A percentile compares a stretch with the other conserved stretches of the same genome.
These are phyloP conservation scores for Hassar affinis DNA, from an alignment of 2,113 vertebrate species.

Conservation along the genomic window DNA sequence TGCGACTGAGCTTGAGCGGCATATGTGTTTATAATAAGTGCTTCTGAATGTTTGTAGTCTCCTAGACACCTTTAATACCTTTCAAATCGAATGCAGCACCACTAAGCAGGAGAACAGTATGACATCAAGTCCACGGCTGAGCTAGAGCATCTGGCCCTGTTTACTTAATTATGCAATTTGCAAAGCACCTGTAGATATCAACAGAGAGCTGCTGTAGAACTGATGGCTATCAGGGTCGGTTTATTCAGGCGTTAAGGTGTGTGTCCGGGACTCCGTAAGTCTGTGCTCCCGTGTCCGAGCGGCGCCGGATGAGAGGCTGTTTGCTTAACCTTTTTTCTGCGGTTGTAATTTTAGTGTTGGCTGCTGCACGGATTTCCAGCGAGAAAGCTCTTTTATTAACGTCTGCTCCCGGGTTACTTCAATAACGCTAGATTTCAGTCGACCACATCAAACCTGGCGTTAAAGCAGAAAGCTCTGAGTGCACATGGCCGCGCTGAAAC, in stretches of 20 bases:
- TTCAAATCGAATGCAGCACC: neutral
- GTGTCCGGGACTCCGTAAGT: neutral
- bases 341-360: conserved; percentile 63
- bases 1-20: neutral
- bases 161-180: conserved; percentile 54
- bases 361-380: conserved; percentile 61
- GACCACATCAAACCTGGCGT: conserved; percentile 18
- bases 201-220: conserved; percentile 49
- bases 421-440: conserved; percentile 59
- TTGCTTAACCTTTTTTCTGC: conserved; percentile 73
- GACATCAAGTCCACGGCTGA: neutral
- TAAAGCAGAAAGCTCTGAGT: conserved; percentile 24
- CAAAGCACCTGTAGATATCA: conserved; percentile 49
- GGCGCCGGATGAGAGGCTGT: conserved; percentile 56
- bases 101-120: neutral
- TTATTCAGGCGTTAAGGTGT: conserved; percentile 37
- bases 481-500: neutral
- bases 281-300: conserved; percentile 11
- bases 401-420: conserved; percentile 57
- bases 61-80: neutral
- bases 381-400: conserved; percentile 69
- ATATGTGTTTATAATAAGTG: conserved; percentile 5
- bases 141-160: conserved; percentile 31
- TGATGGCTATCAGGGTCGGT: conserved; percentile 54
- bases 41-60: conserved; percentile 29